These are phyloP conservation scores for Listrodromus nycthemerus DNA, from an alignment of 2,888 invertebrate species.

Conservation along the genomic window DNA sequence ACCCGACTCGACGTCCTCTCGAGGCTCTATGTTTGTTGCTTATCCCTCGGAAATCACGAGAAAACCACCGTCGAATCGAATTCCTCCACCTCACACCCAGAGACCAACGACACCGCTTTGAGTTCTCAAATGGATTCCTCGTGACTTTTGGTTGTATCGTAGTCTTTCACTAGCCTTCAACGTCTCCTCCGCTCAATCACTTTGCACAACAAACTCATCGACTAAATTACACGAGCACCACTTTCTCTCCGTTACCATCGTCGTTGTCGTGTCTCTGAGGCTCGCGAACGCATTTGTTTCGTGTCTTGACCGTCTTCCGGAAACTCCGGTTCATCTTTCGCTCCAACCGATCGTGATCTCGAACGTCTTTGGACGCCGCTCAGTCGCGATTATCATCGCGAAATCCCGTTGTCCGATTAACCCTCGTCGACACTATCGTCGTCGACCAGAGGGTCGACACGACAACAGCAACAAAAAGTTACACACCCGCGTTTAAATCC, in stretches of 20 bases:
- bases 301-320: conserved; percentile 39
- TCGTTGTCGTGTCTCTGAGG: conserved; percentile 15
- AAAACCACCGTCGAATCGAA: not conserved
- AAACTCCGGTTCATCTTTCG: conserved; percentile 45
- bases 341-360: not conserved
- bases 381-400: not conserved
- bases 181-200: conserved; percentile 3
- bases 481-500: not conserved
- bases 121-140: conserved; percentile 3
- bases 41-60: not conserved
- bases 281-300: conserved; percentile 2
- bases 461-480: not conserved
- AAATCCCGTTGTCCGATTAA: not conserved
- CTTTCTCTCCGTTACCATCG: not conserved
- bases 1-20: not conserved
- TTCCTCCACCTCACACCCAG: conserved; percentile 2
- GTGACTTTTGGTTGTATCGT: not conserved
- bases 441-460: not conserved
- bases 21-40: not conserved
- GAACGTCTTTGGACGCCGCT: not conserved
- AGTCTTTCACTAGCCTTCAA: conserved; percentile 36
- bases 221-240: conserved; percentile 65
- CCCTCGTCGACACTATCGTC: not conserved
- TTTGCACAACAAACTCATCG: conserved; percentile 38
- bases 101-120: not conserved